phyloP scores from a whole-genome alignment of 2,797 vertebrate genomes.

The Phataginus tetradactyla region DNA sequence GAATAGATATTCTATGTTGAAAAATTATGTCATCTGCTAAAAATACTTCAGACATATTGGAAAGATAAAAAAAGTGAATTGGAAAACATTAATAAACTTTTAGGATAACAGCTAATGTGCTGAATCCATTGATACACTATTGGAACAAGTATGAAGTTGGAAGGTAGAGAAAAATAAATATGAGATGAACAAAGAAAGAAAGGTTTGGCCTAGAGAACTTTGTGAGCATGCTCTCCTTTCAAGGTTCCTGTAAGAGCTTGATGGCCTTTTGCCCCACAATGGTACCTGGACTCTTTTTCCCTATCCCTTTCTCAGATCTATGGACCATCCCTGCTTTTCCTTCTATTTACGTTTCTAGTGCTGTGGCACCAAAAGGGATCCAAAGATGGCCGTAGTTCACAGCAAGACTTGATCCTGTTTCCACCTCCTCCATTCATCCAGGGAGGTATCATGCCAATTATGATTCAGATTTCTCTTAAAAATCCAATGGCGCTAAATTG shows the following conservation, averaged over 20 bases:
- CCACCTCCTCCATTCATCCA: neutral
- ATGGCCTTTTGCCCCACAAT: slow-evolving; percentile 63
- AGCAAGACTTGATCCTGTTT: neutral
- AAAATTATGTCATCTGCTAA: slow-evolving; percentile 71
- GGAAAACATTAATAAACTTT: slow-evolving; percentile 79
- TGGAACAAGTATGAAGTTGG: neutral
- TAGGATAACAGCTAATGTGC: slow-evolving; percentile 55
- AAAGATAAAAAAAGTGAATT: slow-evolving; percentile 71
- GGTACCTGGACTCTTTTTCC: slow-evolving; percentile 58
- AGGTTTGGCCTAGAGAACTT: slow-evolving; percentile 38
- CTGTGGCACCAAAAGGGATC: neutral
- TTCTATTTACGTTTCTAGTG: slow-evolving; percentile 51
- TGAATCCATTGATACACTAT: slow-evolving; percentile 54
- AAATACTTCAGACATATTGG: slow-evolving; percentile 70
- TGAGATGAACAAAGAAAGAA: slow-evolving; percentile 61
- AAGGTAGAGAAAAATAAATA: slow-evolving; percentile 61
- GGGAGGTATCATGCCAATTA: neutral
- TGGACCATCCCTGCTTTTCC: slow-evolving; percentile 50
- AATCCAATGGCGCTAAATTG: neutral
- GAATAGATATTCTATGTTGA: slow-evolving; percentile 71
- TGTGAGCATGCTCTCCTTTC: slow-evolving; percentile 56
- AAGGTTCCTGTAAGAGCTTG: slow-evolving; percentile 64
- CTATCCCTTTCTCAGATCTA: slow-evolving; percentile 42
- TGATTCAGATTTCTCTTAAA: neutral
- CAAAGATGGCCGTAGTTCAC: neutral